Percentiles rank a stretch among this genome's conserved stretches.
These are phyloP conservation scores for Lycaena phlaeas DNA, from an alignment of 2,888 invertebrate genomes.

Conservation along the genomic window DNA sequence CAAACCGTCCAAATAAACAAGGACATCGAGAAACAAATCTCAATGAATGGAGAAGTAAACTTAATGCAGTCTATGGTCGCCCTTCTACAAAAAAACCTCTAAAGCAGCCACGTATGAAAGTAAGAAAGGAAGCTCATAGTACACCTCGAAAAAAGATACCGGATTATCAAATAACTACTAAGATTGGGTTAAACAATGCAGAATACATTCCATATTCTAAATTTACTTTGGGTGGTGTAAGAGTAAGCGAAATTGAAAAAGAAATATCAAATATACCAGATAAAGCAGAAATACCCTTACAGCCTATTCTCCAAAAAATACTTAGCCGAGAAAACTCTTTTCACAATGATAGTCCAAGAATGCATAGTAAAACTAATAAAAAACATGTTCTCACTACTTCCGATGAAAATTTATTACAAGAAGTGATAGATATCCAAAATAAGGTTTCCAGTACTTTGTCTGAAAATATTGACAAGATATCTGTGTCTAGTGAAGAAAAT, in stretches of 20 bases:
- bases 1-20: too few species aligned
- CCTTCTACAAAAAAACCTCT: neutral
- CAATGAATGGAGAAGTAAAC: constrained; percentile 52
- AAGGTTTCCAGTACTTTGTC: constrained; percentile 44
- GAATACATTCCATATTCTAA: constrained; percentile 65
- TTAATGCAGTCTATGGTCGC: constrained; percentile 44
- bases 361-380: constrained; percentile 23
- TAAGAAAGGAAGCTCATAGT: neutral
- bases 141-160: constrained; percentile 18
- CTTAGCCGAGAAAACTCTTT: constrained; percentile 51
- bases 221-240: constrained; percentile 58
- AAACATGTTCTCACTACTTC: constrained; percentile 46
- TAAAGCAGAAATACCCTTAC: constrained; percentile 41
- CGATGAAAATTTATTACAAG: constrained; percentile 59
- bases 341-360: constrained; percentile 32
- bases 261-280: constrained; percentile 47
- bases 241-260: constrained; percentile 52
- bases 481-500: constrained; percentile 26
- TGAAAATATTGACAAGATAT: constrained; percentile 22
- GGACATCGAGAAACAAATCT: constrained; percentile 29
- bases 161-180: constrained; percentile 9
- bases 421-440: constrained; percentile 53
- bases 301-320: constrained; percentile 54
- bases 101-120: neutral
- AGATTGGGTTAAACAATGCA: constrained; percentile 32